These are phyloP conservation scores for Junco hyemalis DNA, from an alignment of 2,113 vertebrate genomes.

Conservation along the genomic window DNA sequence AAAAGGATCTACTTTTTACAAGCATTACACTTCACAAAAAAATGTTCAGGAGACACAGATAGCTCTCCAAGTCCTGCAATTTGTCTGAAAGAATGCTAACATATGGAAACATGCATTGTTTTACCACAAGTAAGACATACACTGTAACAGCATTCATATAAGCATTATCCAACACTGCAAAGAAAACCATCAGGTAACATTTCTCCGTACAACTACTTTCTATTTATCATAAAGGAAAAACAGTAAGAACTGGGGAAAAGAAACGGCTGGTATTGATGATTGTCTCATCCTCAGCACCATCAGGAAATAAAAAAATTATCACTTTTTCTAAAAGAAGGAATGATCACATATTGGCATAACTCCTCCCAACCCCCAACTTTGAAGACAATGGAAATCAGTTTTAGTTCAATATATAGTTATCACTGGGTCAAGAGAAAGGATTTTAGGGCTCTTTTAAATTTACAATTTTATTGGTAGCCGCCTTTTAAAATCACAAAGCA, in stretches of 20 bases:
- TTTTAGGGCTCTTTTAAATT: neutral
- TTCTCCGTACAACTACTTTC: neutral
- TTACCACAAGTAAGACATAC: neutral
- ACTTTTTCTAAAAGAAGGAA: neutral
- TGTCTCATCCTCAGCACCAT: neutral
- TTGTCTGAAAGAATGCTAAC: neutral
- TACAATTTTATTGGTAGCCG: neutral
- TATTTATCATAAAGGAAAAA: neutral
- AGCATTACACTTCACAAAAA: neutral
- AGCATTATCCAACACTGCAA: neutral
- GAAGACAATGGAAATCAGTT: neutral
- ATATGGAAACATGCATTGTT: neutral
- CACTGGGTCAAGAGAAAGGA: neutral
- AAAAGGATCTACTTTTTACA: neutral
- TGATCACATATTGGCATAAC: neutral
- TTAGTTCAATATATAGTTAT: neutral
- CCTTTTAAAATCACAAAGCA: conserved; percentile 11
- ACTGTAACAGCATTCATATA: neutral
- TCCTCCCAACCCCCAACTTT: neutral
- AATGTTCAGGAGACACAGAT: neutral
- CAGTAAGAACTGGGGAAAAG: neutral
- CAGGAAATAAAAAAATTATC: neutral
- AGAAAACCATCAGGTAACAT: neutral
- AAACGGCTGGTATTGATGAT: neutral
- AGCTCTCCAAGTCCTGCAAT: neutral